A percentile compares a stretch with the other conserved stretches of the same genome.
Conservation (phyloP, 2,113 vertebrate genomes). For the Paraplagusia blochii region DNA sequence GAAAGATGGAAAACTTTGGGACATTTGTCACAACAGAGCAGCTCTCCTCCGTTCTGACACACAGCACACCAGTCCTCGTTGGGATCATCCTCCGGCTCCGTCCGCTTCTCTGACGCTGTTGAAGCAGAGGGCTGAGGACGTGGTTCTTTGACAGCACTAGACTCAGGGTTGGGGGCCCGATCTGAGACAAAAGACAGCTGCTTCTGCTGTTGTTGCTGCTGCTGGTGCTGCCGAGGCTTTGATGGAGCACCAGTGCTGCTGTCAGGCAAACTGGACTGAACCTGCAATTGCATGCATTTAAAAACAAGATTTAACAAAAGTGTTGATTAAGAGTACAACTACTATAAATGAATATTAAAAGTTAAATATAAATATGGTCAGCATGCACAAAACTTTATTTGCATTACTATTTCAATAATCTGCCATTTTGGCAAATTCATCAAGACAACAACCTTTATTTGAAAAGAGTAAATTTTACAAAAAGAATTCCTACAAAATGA, state of each 20-base stretch:
- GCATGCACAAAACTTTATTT: too few species aligned
- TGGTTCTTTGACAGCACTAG: conserved; percentile 19
- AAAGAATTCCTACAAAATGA: conserved; percentile 64
- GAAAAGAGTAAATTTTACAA: too few species aligned
- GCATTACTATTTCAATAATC: too few species aligned
- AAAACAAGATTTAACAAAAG: too few species aligned
- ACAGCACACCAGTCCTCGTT: conserved; percentile 99
- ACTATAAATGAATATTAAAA: too few species aligned
- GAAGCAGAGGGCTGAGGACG: conserved; percentile 21
- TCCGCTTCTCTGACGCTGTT: conserved; percentile 33
- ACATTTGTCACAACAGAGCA: conserved; percentile 94
- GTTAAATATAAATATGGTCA: too few species aligned
- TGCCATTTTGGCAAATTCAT: too few species aligned
- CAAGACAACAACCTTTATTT: too few species aligned
- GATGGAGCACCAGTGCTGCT: conserved; percentile 76
- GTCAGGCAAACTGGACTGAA: conserved; percentile 77
- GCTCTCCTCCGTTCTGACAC: conserved; percentile 94
- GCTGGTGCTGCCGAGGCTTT: conserved; percentile 51
- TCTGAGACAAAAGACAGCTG: conserved; percentile 5
- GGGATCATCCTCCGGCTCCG: conserved; percentile 70
- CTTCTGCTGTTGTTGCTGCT: conserved; percentile 51
- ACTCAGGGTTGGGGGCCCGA: background rate
- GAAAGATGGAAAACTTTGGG: conserved; percentile 96
- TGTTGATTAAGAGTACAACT: too few species aligned
- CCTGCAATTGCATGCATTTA: conserved; percentile 43